Conservation (phyloP, 1,140 invertebrate genomes). For the Augochlora pura region DNA sequence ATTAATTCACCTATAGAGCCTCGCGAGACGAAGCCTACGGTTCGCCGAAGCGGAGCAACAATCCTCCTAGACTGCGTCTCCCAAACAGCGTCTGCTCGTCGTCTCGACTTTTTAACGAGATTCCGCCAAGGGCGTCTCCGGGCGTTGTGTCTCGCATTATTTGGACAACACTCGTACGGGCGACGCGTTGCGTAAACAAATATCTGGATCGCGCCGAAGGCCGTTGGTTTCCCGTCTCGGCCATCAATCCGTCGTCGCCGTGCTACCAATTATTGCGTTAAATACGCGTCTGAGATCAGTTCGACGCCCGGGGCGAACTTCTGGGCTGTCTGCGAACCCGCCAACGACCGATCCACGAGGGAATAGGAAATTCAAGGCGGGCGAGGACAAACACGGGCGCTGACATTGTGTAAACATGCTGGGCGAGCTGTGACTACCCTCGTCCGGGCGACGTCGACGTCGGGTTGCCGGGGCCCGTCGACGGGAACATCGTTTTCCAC, state of each 20-base stretch:
- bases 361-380: slow-evolving; percentile 62
- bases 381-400: slow-evolving; percentile 64
- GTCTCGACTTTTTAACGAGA: slow-evolving; percentile 1
- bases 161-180: slow-evolving; percentile 29
- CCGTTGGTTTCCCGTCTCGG: background rate
- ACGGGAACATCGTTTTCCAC: slow-evolving; percentile 47
- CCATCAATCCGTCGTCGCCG: slow-evolving; percentile 33
- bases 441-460: slow-evolving; percentile 34
- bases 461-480: background rate
- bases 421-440: slow-evolving; percentile 56
- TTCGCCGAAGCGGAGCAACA: too few relatives aligned
- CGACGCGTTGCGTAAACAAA: slow-evolving; percentile 32
- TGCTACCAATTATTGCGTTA: slow-evolving; percentile 49
- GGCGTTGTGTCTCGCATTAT: slow-evolving; percentile 13
- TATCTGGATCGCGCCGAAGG: background rate
- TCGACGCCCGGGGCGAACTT: slow-evolving; percentile 37
- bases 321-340: background rate
- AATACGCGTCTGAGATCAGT: slow-evolving; percentile 58
- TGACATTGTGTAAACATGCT: slow-evolving; percentile 67
- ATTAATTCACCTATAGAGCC: too few relatives aligned
- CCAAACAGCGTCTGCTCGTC: background rate
- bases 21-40: too few relatives aligned
- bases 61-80: too few relatives aligned
- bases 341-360: slow-evolving; percentile 3
- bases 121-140: slow-evolving; percentile 10